phyloP scores from a whole-genome alignment of 2,888 invertebrate species.

The Xylota segnis region DNA sequence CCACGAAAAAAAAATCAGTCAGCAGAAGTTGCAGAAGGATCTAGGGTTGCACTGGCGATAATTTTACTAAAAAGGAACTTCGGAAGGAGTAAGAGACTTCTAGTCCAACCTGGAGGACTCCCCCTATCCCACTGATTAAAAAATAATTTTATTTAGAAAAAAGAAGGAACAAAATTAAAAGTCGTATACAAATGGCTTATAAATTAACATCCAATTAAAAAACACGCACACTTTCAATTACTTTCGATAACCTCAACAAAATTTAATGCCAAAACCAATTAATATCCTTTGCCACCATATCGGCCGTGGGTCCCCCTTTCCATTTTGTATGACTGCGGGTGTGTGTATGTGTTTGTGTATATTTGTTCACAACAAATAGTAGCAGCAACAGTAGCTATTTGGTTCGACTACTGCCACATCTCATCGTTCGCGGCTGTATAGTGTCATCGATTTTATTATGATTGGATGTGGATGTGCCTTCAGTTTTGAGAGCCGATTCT shows the following conservation, averaged over 20 bases:
- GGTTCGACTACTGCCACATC: conserved; percentile 14
- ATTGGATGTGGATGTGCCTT: conserved; percentile 50
- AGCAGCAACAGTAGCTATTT: background rate
- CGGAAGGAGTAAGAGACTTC: too few relatives aligned
- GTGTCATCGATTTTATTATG: conserved; percentile 64
- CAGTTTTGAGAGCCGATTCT: background rate
- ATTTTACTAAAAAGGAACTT: too few relatives aligned
- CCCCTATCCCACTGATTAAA: background rate
- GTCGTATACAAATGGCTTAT: conserved; percentile 4
- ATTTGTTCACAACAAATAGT: conserved; percentile 12
- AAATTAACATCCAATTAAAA: conserved; percentile 66
- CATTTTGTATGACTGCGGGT: background rate
- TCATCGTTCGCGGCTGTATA: conserved; percentile 24
- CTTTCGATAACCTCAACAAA: conserved; percentile 65
- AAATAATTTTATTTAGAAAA: background rate
- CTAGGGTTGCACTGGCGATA: too few relatives aligned
- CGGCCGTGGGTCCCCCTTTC: background rate
- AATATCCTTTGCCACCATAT: conserved; percentile 18
- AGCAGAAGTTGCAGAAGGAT: too few relatives aligned
- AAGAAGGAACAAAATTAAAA: conserved; percentile 5
- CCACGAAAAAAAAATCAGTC: too few relatives aligned
- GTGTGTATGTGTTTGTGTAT: conserved; percentile 18
- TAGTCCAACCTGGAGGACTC: too few relatives aligned
- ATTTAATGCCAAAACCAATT: conserved; percentile 60
- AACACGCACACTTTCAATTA: conserved; percentile 62